Evolutionary conservation across 2,113 vertebrate genomes (phyloP), one percentile per base, ranked within the genome.

Genomic region (Gymnobelideus leadbeateri): DNA sequence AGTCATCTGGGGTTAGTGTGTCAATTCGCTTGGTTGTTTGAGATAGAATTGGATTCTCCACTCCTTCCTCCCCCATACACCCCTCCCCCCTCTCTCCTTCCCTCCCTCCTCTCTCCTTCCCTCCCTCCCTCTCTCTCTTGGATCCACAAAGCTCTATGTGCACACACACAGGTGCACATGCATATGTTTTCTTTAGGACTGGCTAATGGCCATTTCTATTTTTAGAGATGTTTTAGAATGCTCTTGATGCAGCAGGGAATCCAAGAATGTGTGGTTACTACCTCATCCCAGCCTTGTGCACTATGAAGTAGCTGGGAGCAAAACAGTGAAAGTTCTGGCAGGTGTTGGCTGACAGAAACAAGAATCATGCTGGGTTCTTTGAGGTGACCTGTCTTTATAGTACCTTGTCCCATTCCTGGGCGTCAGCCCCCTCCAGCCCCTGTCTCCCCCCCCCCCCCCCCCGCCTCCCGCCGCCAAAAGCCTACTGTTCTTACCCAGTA

Each of bases 151-250:
- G 89, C 53, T 43, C 1, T 37, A 5, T 51, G 3, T 26, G 37
- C 8, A 46, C 37, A 24, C 19, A 0, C 28, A n/a, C 31, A 1
- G 0, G 51, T 51, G 52, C n/a, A 1, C 2, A 47, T 51, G 28
- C 24, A 10, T 10, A 16, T 47, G 31, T 37, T 93, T 96, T 37
- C 28, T 47, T 93, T 57, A 31, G 89, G 12, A 8, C 1, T 21
- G 43, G 43, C 91, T 52, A 24, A 91, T 91, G 51, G 43, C 89
- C 49, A 50, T 84, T 89, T 51, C 43, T 93, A 31, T 23, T 92
- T 51, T 52, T 55, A 51, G n/a, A 31, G 84, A 31, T 89, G 51
- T 89, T 61, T 89, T 46, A 91, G 89, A 93, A 1, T 16, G 0
- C 37, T 51, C 26, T n/a, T 8, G 46, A 28, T 89, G 24, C 49